These are phyloP conservation scores for Heterocephalus glaber DNA, from an alignment of 2,113 vertebrate species.

Conservation along the genomic window DNA sequence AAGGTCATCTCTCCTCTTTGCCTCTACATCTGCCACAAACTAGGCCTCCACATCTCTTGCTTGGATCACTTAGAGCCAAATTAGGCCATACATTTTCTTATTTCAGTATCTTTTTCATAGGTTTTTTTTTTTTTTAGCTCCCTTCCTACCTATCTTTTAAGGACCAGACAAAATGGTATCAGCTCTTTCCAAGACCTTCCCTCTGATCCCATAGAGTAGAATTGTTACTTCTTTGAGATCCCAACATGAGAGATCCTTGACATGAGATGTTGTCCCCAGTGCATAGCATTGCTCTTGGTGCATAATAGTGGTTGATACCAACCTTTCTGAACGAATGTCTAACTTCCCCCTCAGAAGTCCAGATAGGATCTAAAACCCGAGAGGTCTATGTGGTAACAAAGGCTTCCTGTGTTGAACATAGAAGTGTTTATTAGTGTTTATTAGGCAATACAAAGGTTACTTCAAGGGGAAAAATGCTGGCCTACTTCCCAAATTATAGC, in stretches of 20 bases:
- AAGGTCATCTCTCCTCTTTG: background rate
- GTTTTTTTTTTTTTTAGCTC: background rate
- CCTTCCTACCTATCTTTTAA: background rate
- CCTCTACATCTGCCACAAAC: background rate
- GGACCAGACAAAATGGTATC: background rate
- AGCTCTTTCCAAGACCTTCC: background rate
- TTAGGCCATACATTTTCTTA: background rate
- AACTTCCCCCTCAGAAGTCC: conserved; percentile 42
- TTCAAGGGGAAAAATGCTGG: conserved; percentile 68
- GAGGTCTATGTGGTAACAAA: conserved; percentile 68
- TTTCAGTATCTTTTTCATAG: background rate
- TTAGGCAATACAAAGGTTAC: conserved; percentile 71
- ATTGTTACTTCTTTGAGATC: conserved; percentile 29
- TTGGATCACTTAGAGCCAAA: background rate
- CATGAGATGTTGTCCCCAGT: background rate
- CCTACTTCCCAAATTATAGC: conserved; percentile 61
- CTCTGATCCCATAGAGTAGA: background rate
- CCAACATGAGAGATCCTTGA: background rate
- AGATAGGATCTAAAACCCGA: conserved; percentile 62
- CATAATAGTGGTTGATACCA: background rate
- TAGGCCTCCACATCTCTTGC: background rate
- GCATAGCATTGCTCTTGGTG: background rate
- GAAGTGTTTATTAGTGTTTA: conserved; percentile 58
- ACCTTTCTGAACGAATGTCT: conserved; percentile 9
- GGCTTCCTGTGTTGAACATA: conserved; percentile 60